Conservation (phyloP, 2,888 invertebrate genomes). For the Drosophila lutescens region DNA sequence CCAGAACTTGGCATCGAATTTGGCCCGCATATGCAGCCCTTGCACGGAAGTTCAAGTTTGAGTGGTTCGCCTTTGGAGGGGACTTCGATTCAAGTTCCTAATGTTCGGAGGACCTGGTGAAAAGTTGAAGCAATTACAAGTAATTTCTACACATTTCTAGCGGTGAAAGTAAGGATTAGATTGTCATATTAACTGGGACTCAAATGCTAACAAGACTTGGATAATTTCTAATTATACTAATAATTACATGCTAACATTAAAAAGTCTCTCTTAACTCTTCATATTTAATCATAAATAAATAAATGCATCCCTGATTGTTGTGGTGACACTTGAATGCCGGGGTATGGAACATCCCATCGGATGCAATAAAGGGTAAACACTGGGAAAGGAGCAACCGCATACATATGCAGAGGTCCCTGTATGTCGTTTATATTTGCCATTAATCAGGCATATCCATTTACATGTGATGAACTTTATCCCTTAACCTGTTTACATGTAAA, state of each 20-base stretch:
- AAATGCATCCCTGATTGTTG: neutral
- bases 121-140: slow-evolving; percentile 10
- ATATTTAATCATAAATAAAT: neutral
- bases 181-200: too few relatives aligned
- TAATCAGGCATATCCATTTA: slow-evolving; percentile 42
- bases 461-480: slow-evolving; percentile 47
- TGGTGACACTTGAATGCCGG: neutral
- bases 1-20: slow-evolving; percentile 33
- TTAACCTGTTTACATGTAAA: slow-evolving; percentile 52
- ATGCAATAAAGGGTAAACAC: neutral
- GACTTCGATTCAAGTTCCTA: slow-evolving; percentile 7
- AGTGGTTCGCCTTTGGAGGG: slow-evolving; percentile 17
- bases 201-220: too few relatives aligned
- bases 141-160: neutral
- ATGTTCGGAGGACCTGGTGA: neutral
- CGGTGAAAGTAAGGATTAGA: neutral
- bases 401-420: slow-evolving; percentile 12
- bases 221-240: too few relatives aligned
- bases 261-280: neutral
- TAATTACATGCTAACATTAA: neutral
- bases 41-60: slow-evolving; percentile 32
- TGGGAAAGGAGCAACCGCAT: neutral
- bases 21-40: slow-evolving; percentile 12
- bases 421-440: slow-evolving; percentile 40
- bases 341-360: neutral